These are phyloP conservation scores for Leucoma salicis DNA, from an alignment of 2,888 invertebrate species.

Conservation along the genomic window DNA sequence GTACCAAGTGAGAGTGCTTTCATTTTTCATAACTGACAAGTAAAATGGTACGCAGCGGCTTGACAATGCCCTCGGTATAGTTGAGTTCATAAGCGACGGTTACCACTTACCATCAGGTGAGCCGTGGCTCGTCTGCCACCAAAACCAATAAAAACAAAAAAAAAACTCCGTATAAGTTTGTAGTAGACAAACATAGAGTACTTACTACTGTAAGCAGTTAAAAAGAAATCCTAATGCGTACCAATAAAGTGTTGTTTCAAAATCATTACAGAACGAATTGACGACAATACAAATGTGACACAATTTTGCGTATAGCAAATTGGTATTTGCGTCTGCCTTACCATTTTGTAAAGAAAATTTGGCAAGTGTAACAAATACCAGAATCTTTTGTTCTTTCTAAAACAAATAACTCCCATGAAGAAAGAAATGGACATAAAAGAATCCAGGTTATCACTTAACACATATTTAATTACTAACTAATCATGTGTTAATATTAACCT, in stretches of 20 bases:
- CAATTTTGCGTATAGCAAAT: slow-evolving; percentile 20
- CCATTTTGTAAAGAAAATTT: slow-evolving; percentile 19
- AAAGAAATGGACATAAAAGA: slow-evolving; percentile 25
- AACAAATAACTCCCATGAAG: no score
- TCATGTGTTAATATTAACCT: slow-evolving; percentile 44
- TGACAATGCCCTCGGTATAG: no score
- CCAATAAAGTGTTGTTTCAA: slow-evolving; percentile 2
- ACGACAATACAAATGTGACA: slow-evolving; percentile 16
- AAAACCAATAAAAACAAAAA: no score
- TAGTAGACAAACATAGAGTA: no score
- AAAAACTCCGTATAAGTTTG: no score
- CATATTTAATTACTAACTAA: slow-evolving; percentile 42
- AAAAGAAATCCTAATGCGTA: slow-evolving; percentile 5
- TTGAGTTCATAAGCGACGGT: no score
- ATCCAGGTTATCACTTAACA: slow-evolving; percentile 53
- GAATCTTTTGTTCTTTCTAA: slow-evolving; percentile 20
- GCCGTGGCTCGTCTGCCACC: no score
- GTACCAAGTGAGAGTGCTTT: no score
- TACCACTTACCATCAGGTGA: no score
- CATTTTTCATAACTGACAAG: no score
- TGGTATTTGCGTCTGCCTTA: slow-evolving; percentile 13
- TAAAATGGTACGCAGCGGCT: no score
- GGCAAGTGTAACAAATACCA: slow-evolving; percentile 25
- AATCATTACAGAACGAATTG: slow-evolving; percentile 17
- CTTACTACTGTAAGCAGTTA: slow-evolving; percentile 9